These are phyloP conservation scores for Peromyscus nudipes DNA, from an alignment of 2,797 vertebrate species.

Conservation along the genomic window DNA sequence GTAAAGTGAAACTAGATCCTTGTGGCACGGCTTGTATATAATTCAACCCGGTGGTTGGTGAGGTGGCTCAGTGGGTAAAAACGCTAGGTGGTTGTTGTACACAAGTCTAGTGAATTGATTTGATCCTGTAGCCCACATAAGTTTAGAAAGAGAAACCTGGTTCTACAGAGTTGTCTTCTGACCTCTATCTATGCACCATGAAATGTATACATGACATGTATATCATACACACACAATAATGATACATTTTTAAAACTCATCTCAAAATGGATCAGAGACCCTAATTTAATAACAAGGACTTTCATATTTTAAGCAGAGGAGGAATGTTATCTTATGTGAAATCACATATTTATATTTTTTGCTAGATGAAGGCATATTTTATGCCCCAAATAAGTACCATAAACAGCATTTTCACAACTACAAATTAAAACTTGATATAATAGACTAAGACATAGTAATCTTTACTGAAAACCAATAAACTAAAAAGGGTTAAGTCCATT, in stretches of 20 bases:
- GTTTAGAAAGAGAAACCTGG: not conserved
- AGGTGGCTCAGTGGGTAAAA: not conserved
- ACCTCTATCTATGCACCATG: not conserved
- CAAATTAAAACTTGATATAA: not conserved
- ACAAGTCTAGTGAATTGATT: not conserved
- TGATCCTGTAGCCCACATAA: not conserved
- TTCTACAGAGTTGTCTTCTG: not conserved
- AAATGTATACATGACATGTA: not conserved
- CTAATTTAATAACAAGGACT: not conserved
- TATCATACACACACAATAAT: not conserved
- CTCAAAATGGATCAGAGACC: not conserved
- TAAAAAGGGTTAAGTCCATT: not conserved
- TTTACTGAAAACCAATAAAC: not conserved
- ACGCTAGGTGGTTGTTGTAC: not conserved
- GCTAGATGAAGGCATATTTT: not conserved
- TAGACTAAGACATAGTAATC: not conserved
- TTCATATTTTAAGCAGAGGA: slow-evolving; percentile 20
- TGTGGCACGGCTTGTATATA: not conserved
- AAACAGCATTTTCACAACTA: not conserved
- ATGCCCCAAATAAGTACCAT: not conserved
- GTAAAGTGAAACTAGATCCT: not conserved
- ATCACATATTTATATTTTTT: not conserved
- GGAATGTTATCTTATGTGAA: not conserved
- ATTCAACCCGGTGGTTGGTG: too few relatives aligned
- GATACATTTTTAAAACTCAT: not conserved